Evolutionary conservation across 2,113 vertebrate species (phyloP).

Genomic region (Ciconia stormi): DNA sequence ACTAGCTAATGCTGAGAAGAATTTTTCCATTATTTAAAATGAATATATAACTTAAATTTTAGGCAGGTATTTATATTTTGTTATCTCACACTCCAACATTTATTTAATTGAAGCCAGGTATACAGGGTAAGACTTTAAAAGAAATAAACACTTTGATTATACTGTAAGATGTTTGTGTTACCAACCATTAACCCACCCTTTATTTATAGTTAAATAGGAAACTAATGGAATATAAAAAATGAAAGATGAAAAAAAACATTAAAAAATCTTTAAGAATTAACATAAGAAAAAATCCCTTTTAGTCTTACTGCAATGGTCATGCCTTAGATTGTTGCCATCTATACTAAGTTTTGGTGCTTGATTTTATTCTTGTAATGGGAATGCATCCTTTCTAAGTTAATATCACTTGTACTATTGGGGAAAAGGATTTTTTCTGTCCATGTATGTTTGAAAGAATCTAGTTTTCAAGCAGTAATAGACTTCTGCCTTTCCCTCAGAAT

Average conservation of each 20-base stretch:
- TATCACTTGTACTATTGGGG: background rate
- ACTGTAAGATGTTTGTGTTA: slow-evolving; percentile 42
- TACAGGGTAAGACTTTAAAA: slow-evolving; percentile 58
- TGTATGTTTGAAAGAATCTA: background rate
- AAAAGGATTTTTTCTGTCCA: background rate
- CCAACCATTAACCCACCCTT: slow-evolving; percentile 8
- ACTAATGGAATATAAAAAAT: slow-evolving; percentile 44
- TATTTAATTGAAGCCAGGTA: slow-evolving; percentile 64
- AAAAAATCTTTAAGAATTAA: background rate
- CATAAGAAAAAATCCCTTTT: background rate
- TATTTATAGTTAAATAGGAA: slow-evolving; percentile 65
- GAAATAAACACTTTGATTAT: slow-evolving; percentile 69
- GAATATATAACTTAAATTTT: slow-evolving; percentile 48
- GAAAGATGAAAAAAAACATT: slow-evolving; percentile 30
- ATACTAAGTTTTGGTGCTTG: background rate
- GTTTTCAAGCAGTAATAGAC: background rate
- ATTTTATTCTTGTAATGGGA: background rate
- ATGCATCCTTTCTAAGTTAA: background rate
- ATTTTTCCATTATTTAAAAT: slow-evolving; percentile 70
- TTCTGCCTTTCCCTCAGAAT: background rate
- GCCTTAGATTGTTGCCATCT: background rate
- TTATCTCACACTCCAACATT: slow-evolving; percentile 59
- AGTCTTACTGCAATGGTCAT: background rate
- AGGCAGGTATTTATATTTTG: slow-evolving; percentile 69
- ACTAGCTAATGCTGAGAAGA: slow-evolving; percentile 59